Conservation (phyloP, 2,888 invertebrate species). For the Leptothorax acervorum region DNA sequence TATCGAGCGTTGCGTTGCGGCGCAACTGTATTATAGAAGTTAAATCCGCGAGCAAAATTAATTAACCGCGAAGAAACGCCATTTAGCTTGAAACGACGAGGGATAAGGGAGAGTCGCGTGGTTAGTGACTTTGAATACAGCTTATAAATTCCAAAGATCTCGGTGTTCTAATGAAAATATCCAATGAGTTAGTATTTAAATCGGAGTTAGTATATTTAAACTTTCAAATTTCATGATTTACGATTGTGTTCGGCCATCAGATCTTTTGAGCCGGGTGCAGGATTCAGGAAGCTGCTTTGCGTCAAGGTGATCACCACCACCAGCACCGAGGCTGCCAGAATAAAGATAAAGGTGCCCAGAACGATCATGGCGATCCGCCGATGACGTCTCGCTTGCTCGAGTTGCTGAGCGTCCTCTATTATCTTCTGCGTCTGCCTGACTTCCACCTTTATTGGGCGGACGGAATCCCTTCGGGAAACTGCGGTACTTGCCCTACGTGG, state of each 20-base stretch:
- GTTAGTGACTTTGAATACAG: not conserved
- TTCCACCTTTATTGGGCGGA: constrained; percentile 80
- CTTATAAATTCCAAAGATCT: not conserved
- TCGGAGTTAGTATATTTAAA: not conserved
- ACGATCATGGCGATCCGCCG: constrained; percentile 91
- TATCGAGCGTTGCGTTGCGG: constrained; percentile 19
- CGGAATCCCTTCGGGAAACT: constrained; percentile 94
- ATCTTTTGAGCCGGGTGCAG: constrained; percentile 87
- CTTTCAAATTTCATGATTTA: constrained; percentile 68
- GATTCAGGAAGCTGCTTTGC: constrained; percentile 89
- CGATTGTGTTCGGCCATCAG: constrained; percentile 80
- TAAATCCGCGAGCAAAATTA: not conserved
- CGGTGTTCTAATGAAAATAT: not conserved
- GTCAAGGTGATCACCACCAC: constrained; percentile 93
- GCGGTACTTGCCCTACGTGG: constrained; percentile 74
- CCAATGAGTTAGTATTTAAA: not conserved
- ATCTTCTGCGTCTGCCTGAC: constrained; percentile 85
- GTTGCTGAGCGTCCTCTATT: constrained; percentile 84
- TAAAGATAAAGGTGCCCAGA: constrained; percentile 90
- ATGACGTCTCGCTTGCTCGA: constrained; percentile 89
- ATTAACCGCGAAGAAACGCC: not conserved
- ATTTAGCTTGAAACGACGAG: not conserved
- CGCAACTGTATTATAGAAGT: not conserved
- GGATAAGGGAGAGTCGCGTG: not conserved
- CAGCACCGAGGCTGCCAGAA: constrained; percentile 91